Percentiles rank a stretch among this genome's conserved stretches.
Conservation (phyloP, 2,113 vertebrate genomes). For the Cricetomys ansorgei region DNA sequence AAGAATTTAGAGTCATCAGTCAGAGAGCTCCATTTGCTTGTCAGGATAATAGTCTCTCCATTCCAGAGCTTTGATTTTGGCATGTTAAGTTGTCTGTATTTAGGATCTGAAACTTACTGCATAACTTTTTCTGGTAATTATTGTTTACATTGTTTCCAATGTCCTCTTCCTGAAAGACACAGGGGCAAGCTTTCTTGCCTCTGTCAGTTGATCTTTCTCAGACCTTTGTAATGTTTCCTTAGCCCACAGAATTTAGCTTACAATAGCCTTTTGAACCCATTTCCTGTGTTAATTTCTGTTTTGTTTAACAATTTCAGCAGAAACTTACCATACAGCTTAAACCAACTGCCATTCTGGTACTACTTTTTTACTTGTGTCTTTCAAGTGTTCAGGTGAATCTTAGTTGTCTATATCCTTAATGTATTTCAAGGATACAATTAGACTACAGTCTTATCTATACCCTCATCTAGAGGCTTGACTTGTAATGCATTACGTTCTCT, state of each 20-base stretch:
- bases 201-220: not conserved
- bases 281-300: not conserved
- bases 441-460: fast-evolving
- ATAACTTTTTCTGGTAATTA: not conserved
- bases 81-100: not conserved
- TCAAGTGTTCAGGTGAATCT: not conserved
- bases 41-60: not conserved
- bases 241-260: not conserved
- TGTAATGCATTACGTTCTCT: not conserved
- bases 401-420: not conserved
- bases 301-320: not conserved
- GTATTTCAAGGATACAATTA: not conserved
- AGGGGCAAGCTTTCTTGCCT: not conserved
- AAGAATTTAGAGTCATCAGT: too few species aligned
- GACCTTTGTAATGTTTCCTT: not conserved
- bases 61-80: not conserved
- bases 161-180: not conserved
- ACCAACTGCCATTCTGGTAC: not conserved
- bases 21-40: too few species aligned
- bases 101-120: not conserved
- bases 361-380: not conserved
- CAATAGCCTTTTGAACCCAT: not conserved
- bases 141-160: not conserved
- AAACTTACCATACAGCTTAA: not conserved
- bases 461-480: not conserved